Evolutionary conservation across 2,113 vertebrate genomes (phyloP), one percentile per base, ranked within the genome.

Genomic region (Bos taurus): DNA sequence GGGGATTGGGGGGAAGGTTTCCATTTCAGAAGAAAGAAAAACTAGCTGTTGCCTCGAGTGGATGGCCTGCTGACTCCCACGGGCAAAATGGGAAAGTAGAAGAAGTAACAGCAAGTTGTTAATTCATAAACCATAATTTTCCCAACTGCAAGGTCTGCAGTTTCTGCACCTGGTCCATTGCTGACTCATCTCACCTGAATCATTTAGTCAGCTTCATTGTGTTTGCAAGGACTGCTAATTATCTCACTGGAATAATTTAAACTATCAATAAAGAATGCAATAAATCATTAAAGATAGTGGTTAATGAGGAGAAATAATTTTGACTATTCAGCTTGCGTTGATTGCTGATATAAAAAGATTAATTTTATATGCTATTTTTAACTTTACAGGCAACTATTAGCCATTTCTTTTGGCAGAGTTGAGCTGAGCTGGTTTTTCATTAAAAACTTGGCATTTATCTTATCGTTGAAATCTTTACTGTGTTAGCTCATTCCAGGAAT

Each of bases 121-220:
- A 98, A 98, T 98, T 92, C 96, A 94, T 98, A 97, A 98, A 98
- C 91, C 54, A 88, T 98, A 97, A 98, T 98, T 97, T 98, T 90
- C 98, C 97, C 96, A 97, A 83, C 94, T 98, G 98, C 98, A 98
- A 98, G 84, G 67, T 95, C 93, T 90, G 50, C 98, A 98, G 92
- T 96, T 96, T 97, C 95, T 97, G 98, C 98, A 98, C 98, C 98
- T 99, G 99, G 95, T 11, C 0, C 62, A 46, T 91, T 96, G 94
- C 98, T 98, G 98, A 98, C 95, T 98, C 95, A 89, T 97, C 98
- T 98, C 97, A 98, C 98, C 98, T 98, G 98, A 98, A 98, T 97
- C 98, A 98, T 92, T 36, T 52, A 97, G 93, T 93, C 93, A 96
- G 93, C 78, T 98, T 97, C 6, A 88, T 91, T 97, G 96, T 98